A percentile compares a stretch with the other conserved stretches of the same genome.
These are phyloP conservation scores for Aelia acuminata DNA, from an alignment of 2,888 invertebrate species.

Conservation along the genomic window DNA sequence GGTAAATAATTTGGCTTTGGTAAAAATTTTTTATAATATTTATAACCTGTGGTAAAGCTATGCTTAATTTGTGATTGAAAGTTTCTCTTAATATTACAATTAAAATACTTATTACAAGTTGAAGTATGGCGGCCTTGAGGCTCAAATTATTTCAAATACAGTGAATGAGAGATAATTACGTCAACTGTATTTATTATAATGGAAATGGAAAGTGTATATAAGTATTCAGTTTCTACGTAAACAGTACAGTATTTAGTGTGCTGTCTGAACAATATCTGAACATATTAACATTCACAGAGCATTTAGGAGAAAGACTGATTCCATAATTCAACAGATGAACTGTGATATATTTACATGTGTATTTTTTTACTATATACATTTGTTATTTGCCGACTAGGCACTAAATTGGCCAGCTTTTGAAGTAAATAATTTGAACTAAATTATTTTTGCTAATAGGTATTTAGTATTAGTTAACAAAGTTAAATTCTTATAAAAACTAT, in stretches of 20 bases:
- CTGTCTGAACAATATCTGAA: constrained; percentile 60
- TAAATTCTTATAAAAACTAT: constrained; percentile 64
- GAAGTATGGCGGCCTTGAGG: constrained; percentile 60
- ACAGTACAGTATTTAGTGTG: constrained; percentile 61
- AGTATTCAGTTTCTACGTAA: constrained; percentile 62
- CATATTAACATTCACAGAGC: constrained; percentile 62
- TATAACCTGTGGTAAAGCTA: constrained; percentile 64
- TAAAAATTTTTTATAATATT: constrained; percentile 60
- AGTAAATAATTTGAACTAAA: constrained; percentile 58
- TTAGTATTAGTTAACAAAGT: constrained; percentile 59
- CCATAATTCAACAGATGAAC: constrained; percentile 65
- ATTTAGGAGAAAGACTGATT: constrained; percentile 65
- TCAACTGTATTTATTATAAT: constrained; percentile 64
- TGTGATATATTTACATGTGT: constrained; percentile 63
- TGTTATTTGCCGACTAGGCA: constrained; percentile 60
- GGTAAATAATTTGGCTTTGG: constrained; percentile 61
- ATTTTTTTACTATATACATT: constrained; percentile 61
- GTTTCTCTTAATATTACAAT: constrained; percentile 64
- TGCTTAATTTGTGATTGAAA: constrained; percentile 65
- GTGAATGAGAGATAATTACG: constrained; percentile 62
- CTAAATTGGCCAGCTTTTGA: constrained; percentile 60
- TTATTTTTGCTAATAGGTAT: constrained; percentile 57
- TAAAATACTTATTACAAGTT: constrained; percentile 63
- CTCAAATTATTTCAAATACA: constrained; percentile 63
- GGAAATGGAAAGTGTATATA: constrained; percentile 59